These are phyloP conservation scores for Sarcophaga rosellei DNA, from an alignment of 2,888 invertebrate genomes.

Conservation along the genomic window DNA sequence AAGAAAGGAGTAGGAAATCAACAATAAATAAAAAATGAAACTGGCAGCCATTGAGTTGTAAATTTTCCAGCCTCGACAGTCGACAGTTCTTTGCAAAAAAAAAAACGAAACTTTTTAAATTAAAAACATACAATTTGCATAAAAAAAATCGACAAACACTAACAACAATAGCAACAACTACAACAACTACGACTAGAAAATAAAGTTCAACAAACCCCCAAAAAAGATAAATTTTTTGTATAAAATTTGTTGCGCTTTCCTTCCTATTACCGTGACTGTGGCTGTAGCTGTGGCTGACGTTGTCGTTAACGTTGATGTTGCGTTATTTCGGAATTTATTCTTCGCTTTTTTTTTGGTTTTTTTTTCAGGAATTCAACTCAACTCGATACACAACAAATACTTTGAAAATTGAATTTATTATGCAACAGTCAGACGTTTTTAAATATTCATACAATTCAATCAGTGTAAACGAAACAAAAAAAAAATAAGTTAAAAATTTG, in stretches of 20 bases:
- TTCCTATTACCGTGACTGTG: neutral
- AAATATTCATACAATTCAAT: slow-evolving; percentile 64
- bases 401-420: slow-evolving; percentile 61
- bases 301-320: neutral
- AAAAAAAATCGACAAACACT: neutral
- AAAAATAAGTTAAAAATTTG: slow-evolving; percentile 33
- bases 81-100: neutral
- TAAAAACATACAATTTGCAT: slow-evolving; percentile 43
- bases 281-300: slow-evolving; percentile 1
- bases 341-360: neutral
- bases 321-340: neutral
- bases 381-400: slow-evolving; percentile 41
- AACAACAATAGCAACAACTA: neutral
- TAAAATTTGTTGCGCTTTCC: neutral
- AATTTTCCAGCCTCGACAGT: slow-evolving; percentile 11
- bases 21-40: slow-evolving; percentile 35
- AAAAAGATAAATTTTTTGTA: slow-evolving; percentile 12
- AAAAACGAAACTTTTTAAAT: slow-evolving; percentile 30
- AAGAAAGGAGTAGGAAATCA: neutral
- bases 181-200: neutral
- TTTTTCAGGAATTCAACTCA: slow-evolving; percentile 31
- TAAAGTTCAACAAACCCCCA: slow-evolving; percentile 34
- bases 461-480: slow-evolving; percentile 11
- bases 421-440: slow-evolving; percentile 58
- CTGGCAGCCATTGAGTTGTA: slow-evolving; percentile 1